Evolutionary conservation across 2,888 invertebrate species (phyloP).

Genomic region (Aspidiotus destructor): DNA sequence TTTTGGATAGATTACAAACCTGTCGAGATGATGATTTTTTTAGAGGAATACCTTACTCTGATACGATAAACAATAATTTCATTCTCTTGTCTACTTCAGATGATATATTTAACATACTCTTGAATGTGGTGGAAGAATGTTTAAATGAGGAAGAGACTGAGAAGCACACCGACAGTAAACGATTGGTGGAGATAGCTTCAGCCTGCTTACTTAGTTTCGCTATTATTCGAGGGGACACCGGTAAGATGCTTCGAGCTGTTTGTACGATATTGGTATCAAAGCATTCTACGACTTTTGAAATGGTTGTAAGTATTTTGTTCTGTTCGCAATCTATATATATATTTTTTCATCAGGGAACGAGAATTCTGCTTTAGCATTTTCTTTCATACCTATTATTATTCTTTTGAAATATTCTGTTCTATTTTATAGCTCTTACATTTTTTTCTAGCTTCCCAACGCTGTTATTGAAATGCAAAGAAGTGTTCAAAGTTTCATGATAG

Average conservation of each 20-base stretch:
- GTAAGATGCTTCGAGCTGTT: conserved; percentile 75
- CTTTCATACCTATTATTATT: not conserved
- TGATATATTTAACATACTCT: conserved; percentile 70
- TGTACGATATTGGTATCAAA: conserved; percentile 81
- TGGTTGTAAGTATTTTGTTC: conserved; percentile 51
- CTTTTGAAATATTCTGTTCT: not conserved
- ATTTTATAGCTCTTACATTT: not conserved
- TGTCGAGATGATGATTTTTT: not conserved
- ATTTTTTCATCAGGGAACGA: not conserved
- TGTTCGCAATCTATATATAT: not conserved
- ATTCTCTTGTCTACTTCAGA: conserved; percentile 46
- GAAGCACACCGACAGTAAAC: not conserved
- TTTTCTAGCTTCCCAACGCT: conserved; percentile 66
- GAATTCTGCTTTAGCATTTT: not conserved
- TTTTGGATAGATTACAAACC: not conserved
- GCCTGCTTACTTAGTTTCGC: conserved; percentile 85
- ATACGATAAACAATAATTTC: not conserved
- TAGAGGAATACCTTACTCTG: not conserved
- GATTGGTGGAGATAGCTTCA: conserved; percentile 55
- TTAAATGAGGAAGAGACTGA: conserved; percentile 15
- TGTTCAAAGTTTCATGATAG: conserved; percentile 72
- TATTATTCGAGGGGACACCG: conserved; percentile 86
- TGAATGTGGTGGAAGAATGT: conserved; percentile 53
- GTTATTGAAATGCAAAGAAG: conserved; percentile 76
- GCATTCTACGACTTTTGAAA: conserved; percentile 63